phyloP scores from a whole-genome alignment of 2,113 vertebrate species.

The Sinocyclocheilus anshuiensis region DNA sequence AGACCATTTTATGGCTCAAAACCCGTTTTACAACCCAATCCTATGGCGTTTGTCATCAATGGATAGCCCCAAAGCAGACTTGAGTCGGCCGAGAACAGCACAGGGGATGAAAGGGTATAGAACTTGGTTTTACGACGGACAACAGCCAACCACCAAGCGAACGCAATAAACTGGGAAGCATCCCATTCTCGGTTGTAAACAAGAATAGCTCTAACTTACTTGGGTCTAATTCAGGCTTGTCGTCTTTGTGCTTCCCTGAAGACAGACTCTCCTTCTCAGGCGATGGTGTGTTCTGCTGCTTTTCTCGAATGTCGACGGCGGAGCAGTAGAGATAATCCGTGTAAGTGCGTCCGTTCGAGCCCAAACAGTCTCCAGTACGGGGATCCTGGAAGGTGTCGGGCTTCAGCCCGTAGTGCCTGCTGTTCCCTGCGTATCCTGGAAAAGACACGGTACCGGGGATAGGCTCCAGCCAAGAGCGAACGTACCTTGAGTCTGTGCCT shows the following conservation, averaged over 20 bases:
- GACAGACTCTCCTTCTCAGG: conserved; percentile 89
- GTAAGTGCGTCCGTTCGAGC: conserved; percentile 87
- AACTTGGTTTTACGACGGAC: conserved; percentile 84
- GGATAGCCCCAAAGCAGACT: conserved; percentile 65
- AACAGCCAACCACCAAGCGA: conserved; percentile 69
- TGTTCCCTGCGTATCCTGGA: conserved; percentile 89
- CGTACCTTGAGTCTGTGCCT: conserved; percentile 92
- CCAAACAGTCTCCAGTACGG: conserved; percentile 84
- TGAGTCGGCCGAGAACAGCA: conserved; percentile 59
- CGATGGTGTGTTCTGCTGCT: conserved; percentile 85
- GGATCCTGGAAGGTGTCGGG: conserved; percentile 88
- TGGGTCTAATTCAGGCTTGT: conserved; percentile 96
- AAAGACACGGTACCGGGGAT: conserved; percentile 93
- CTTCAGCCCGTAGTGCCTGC: conserved; percentile 91
- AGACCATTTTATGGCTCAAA: conserved; percentile 75
- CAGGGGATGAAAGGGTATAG: conserved; percentile 76
- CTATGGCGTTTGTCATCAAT: conserved; percentile 74
- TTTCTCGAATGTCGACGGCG: conserved; percentile 90
- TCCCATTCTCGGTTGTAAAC: conserved; percentile 82
- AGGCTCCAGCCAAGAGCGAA: conserved; percentile 96
- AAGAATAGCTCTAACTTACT: conserved; percentile 94
- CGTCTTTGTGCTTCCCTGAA: conserved; percentile 95
- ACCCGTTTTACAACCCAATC: conserved; percentile 77
- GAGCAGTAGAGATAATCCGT: conserved; percentile 94
- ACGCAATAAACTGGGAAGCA: conserved; percentile 56